Evolutionary conservation across 2,888 invertebrate species (phyloP), one percentile per base, ranked within the genome.

Genomic region (Dryocosmus kuriphilus): DNA sequence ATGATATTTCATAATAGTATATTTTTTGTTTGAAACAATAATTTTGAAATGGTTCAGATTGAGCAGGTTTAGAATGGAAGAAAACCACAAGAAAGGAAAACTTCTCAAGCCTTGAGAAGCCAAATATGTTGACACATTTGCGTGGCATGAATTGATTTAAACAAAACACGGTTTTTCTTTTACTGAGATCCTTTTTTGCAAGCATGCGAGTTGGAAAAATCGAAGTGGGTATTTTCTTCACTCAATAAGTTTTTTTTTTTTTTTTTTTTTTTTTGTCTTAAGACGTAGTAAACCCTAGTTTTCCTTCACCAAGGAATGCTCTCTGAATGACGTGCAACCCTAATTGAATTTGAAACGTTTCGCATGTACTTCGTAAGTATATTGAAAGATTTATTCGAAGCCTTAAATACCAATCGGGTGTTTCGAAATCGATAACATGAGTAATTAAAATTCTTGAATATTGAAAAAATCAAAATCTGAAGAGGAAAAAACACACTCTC

Each of bases 141-240:
- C 57, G 57, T n/a, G n/a, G 63, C 63, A 63, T 63, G 63, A n/a
- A 32, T n/a, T 63, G 63, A 63, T 35, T 63, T 57, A 57, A 57
- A 57, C 16, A 14, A 57, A 24, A 57, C 57, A 57, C 24, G 57
- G 57, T 57, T 63, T 63, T n/a, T 35, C n/a, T 63, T 63, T 63
- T 32, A 32, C 32, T 63, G 32, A 63, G 30, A 63, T 32, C n/a
- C 32, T 35, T 35, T 32, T 16, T 63, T 63, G 63, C 63, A 11
- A 63, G 63, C 63, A 63, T 63, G 63, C 16, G 9, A 63, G n/a
- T 63, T 32, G 4, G 22, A 32, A 32, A 35, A 35, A 63, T 32
- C 32, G n/a, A 35, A 32, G 63, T 32, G 32, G n/a, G n/a, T 63
- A 35, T 63, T 32, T n/a, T 35, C 32, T 32, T 63, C n/a, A n/a